These are phyloP conservation scores for Oxytorus armatus DNA, from an alignment of 2,888 invertebrate species.

Conservation along the genomic window DNA sequence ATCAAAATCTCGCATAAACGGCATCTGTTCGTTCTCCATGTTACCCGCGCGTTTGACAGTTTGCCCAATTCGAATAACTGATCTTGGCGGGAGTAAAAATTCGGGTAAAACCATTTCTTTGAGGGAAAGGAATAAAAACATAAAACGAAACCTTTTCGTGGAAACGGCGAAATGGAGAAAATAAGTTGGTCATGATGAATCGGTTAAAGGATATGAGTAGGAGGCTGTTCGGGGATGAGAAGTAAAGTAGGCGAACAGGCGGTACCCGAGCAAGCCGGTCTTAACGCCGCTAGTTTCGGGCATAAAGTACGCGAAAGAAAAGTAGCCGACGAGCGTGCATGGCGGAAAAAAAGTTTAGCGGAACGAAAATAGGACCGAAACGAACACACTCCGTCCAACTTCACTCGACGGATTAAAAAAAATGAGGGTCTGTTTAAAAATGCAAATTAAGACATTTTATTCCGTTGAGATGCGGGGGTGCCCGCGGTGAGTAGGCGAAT, in stretches of 20 bases:
- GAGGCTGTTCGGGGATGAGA: constrained; percentile 1
- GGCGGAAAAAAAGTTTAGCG: constrained; percentile 56
- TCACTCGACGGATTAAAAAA: constrained; percentile 69
- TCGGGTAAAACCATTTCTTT: too few species aligned
- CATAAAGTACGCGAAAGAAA: constrained; percentile 41
- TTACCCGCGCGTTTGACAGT: too few species aligned
- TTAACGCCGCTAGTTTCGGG: constrained; percentile 28
- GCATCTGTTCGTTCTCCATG: too few species aligned
- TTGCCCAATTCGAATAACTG: too few species aligned
- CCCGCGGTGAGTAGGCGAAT: background rate
- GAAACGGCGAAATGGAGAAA: constrained; percentile 69
- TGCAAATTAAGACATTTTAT: constrained; percentile 79
- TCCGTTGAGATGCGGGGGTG: constrained; percentile 70
- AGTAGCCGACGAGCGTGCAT: too few species aligned
- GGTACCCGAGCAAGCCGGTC: constrained; percentile 47
- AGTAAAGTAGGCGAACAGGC: constrained; percentile 61
- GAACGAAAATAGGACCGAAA: constrained; percentile 57
- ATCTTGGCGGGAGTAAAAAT: too few species aligned
- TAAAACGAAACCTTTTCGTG: constrained; percentile 27
- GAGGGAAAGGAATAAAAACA: constrained; percentile 11
- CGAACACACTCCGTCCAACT: constrained; percentile 57
- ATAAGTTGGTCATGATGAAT: constrained; percentile 77
- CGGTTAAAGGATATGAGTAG: constrained; percentile 64
- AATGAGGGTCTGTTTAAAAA: constrained; percentile 74
- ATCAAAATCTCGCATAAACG: too few species aligned